Percentiles rank a stretch among this genome's conserved stretches.
phyloP scores from a whole-genome alignment of 2,797 vertebrate genomes.

The Sebastes diploproa region DNA sequence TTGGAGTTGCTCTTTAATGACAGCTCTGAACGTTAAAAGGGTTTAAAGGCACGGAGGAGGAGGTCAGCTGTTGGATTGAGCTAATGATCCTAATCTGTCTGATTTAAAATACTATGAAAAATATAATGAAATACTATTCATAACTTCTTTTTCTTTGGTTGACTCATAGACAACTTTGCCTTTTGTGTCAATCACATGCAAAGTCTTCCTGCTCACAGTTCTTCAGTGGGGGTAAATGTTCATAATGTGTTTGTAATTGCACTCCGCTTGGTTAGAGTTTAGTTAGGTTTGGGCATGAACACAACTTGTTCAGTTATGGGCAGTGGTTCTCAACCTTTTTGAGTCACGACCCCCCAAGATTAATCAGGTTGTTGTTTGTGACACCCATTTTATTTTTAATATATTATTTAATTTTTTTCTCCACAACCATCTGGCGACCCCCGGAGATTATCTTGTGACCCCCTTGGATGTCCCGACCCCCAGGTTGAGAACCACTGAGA shows the following conservation, averaged over 20 bases:
- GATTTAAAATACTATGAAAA: background rate
- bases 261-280: background rate
- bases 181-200: background rate
- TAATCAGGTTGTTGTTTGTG: too few species aligned
- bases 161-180: background rate
- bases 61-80: conserved; percentile 45
- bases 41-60: conserved; percentile 30
- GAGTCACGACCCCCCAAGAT: fast-evolving
- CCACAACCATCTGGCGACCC: too few species aligned
- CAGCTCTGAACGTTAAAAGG: conserved; percentile 51
- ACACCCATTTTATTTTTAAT: too few species aligned
- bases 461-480: too few species aligned
- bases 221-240: background rate
- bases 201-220: background rate
- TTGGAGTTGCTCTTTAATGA: conserved; percentile 46
- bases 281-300: background rate
- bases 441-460: too few species aligned
- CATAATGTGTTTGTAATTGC: background rate
- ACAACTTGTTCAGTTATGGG: background rate
- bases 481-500: too few species aligned
- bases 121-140: background rate
- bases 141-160: background rate
- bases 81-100: conserved; percentile 1
- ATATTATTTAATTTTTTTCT: too few species aligned
- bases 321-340: too few species aligned